phyloP scores from a whole-genome alignment of 2,113 vertebrate species.

The Ursus arctos region DNA sequence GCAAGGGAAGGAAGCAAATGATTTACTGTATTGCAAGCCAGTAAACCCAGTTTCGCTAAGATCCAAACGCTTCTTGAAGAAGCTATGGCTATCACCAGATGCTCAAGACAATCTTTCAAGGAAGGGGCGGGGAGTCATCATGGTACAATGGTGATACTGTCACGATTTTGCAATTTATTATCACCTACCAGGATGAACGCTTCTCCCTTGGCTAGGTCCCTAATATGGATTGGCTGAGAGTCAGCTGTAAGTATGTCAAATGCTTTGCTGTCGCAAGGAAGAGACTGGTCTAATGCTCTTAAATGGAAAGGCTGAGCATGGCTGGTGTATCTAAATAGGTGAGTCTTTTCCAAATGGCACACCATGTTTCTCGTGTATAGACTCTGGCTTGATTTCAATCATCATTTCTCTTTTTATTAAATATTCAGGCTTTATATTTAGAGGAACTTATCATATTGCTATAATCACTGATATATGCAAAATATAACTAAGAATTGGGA shows the following conservation, averaged over 20 bases:
- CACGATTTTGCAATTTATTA: neutral
- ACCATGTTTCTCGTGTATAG: neutral
- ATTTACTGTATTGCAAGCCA: neutral
- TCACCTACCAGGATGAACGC: neutral
- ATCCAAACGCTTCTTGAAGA: neutral
- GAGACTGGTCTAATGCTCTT: neutral
- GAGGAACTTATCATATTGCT: conserved; percentile 50
- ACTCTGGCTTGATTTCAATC: conserved; percentile 15
- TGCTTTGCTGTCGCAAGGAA: neutral
- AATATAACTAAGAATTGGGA: conserved; percentile 74
- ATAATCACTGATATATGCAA: conserved; percentile 68
- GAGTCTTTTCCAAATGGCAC: neutral
- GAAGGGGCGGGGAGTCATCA: neutral
- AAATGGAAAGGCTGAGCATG: neutral
- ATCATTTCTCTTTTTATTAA: conserved; percentile 62
- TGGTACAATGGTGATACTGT: neutral
- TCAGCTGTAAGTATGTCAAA: conserved; percentile 1
- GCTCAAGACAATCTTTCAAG: neutral
- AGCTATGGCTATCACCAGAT: neutral
- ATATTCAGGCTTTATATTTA: conserved; percentile 65
- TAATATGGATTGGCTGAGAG: neutral
- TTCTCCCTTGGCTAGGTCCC: neutral
- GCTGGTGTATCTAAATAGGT: neutral
- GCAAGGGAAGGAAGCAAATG: conserved; percentile 1
- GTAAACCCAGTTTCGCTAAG: neutral